phyloP scores from a whole-genome alignment of 1,140 invertebrate genomes.

The Drosophila equinoxialis region DNA sequence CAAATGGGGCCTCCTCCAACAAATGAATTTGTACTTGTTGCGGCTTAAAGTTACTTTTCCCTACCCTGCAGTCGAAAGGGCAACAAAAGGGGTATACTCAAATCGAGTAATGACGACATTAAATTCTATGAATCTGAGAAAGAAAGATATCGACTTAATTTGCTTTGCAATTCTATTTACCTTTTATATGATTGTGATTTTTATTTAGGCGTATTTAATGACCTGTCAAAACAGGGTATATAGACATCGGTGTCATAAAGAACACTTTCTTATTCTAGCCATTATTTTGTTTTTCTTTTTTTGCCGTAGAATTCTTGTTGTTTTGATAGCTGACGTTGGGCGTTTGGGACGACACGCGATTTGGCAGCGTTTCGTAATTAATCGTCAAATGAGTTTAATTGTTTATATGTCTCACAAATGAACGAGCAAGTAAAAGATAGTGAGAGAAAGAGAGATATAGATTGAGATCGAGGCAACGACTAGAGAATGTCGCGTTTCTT shows the following conservation, averaged over 20 bases:
- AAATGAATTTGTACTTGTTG: slow-evolving; percentile 64
- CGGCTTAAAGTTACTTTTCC: neutral
- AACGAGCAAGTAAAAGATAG: neutral
- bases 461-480: neutral
- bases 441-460: neutral
- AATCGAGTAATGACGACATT: too few species aligned
- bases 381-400: slow-evolving; percentile 81
- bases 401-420: slow-evolving; percentile 67
- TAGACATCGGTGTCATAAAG: neutral
- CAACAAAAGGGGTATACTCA: too few species aligned
- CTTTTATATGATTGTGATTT: too few species aligned
- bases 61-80: too few species aligned
- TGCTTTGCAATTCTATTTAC: too few species aligned
- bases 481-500: slow-evolving; percentile 19
- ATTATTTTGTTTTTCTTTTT: neutral
- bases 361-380: slow-evolving; percentile 73
- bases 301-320: slow-evolving; percentile 36
- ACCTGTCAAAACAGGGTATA: too few species aligned
- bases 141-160: too few species aligned
- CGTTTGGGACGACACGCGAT: slow-evolving; percentile 59
- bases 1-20: slow-evolving; percentile 36
- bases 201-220: too few species aligned
- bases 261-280: neutral
- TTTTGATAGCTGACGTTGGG: slow-evolving; percentile 77
- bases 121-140: too few species aligned